Base-by-base conservation (phyloP, 2,113 vertebrate genomes). In the Oncorhynchus mykiss region DNA sequence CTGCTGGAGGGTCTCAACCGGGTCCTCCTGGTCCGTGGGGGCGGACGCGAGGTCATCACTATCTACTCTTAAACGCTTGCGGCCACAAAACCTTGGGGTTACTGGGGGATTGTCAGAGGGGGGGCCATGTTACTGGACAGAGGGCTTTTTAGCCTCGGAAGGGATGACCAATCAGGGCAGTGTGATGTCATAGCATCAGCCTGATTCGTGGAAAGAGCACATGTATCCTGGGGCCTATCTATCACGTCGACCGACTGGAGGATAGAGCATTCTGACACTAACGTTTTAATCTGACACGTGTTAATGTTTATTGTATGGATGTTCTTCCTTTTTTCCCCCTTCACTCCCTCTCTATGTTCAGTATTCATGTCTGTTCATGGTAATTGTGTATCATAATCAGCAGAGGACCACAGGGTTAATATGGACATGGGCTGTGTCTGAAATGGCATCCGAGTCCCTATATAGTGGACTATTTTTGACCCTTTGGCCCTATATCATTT, bases 21-120 rank as follows among this genome's bases (percentile, higher is more conserved):
- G 75, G 97, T 96, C 60, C 93, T 99, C 0, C 82, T 99, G 82
- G 97, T 99, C 67, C 92, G 97, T 74, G 97, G 97, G 20, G 95
- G 97, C 0, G 97, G 97, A 64, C 94, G 95, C 9, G 97, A 99
- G 91, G 97, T 99, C 87, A 96, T 99, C 90, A 99, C 97, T 82
- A 99, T 99, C 90, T 98, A 99, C 84, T 99, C 97, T 64, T 99
- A 93, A 54, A 54, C 14, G 14, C 13, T 18, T 54, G 51, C 16
- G 51, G 13, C 51, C 51, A 54, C 51, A 18, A 92, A 81, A 75
- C 78, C 51, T 71, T 73, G 65, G 69, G 14, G 67, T 82, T 74
- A 76, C 59, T 60, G 66, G 62, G 80, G 67, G 76, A 29, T 76
- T 73, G 72, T 80, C 79, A 78, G 59, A 76, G 77, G 75, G 54